Percentiles rank a stretch among this genome's conserved stretches.
Evolutionary conservation across 1,140 invertebrate genomes (phyloP).

Genomic region (Frieseomelitta varia): DNA sequence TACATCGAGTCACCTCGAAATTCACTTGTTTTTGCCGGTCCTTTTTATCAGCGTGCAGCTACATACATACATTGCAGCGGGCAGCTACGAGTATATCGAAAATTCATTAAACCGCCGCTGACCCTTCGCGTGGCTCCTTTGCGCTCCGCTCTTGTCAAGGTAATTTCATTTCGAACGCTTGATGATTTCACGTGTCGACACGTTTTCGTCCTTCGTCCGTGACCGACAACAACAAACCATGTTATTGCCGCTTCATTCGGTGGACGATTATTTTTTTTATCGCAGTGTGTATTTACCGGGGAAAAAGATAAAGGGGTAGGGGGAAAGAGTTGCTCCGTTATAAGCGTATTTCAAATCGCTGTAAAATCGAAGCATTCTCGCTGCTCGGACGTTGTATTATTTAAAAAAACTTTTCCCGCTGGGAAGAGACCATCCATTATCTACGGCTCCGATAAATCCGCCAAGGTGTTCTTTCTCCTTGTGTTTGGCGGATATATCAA

Average conservation of each 20-base stretch:
- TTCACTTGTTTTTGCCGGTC: constrained; percentile 31
- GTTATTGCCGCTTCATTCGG: no score
- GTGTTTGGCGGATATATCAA: constrained; percentile 81
- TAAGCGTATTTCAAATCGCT: constrained; percentile 16
- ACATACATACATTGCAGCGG: no score
- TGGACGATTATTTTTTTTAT: constrained; percentile 27
- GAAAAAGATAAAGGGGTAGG: no score
- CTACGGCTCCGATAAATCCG: constrained; percentile 78
- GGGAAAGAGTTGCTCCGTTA: not conserved
- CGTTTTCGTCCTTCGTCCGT: not conserved
- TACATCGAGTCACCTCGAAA: constrained; percentile 3
- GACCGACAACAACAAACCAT: not conserved
- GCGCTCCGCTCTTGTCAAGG: not conserved
- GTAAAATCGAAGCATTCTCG: constrained; percentile 1
- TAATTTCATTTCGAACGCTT: constrained; percentile 34
- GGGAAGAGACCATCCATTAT: constrained; percentile 76
- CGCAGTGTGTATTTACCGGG: no score
- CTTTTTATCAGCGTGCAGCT: not conserved
- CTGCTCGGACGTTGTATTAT: constrained; percentile 68
- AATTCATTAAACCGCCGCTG: constrained; percentile 42
- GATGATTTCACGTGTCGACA: constrained; percentile 34
- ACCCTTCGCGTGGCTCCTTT: constrained; percentile 24
- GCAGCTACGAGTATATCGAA: constrained; percentile 28
- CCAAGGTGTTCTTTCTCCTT: constrained; percentile 65
- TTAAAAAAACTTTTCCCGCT: constrained; percentile 70